These are phyloP conservation scores for Acipenser oxyrinchus DNA, from an alignment of 2,797 vertebrate species.

Conservation along the genomic window DNA sequence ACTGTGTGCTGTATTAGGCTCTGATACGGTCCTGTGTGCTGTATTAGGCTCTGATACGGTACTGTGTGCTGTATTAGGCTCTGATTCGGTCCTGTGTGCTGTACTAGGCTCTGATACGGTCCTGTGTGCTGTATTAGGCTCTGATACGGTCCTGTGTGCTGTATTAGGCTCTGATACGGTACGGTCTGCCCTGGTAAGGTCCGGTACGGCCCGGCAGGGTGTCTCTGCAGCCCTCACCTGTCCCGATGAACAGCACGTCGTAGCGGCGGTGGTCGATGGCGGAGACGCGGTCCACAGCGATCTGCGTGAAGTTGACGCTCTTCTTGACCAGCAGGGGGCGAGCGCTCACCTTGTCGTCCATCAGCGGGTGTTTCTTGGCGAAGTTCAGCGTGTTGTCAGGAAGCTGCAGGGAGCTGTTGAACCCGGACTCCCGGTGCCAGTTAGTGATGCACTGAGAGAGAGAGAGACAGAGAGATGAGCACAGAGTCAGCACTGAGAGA, in stretches of 20 bases:
- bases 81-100: too few species aligned
- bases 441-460: slow-evolving; percentile 80
- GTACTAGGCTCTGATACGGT: too few species aligned
- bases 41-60: too few species aligned
- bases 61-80: too few species aligned
- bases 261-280: slow-evolving; percentile 72
- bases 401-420: slow-evolving; percentile 81
- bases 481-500: too few species aligned
- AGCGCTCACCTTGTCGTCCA: slow-evolving; percentile 75
- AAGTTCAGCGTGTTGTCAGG: slow-evolving; percentile 92
- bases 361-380: slow-evolving; percentile 92
- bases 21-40: too few species aligned
- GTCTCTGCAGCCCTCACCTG: slow-evolving; percentile 55
- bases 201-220: slow-evolving; percentile 23
- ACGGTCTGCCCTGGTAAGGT: not conserved
- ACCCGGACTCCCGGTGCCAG: slow-evolving; percentile 73
- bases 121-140: too few species aligned
- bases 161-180: too few species aligned
- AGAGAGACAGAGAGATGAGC: not conserved
- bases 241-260: slow-evolving; percentile 85
- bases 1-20: too few species aligned
- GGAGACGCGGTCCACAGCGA: slow-evolving; percentile 73
- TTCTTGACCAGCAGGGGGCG: slow-evolving; percentile 85
- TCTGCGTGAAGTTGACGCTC: slow-evolving; percentile 80
- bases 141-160: too few species aligned